These are phyloP conservation scores for Phalacrocorax aristotelis DNA, from an alignment of 2,113 vertebrate genomes.

Conservation along the genomic window DNA sequence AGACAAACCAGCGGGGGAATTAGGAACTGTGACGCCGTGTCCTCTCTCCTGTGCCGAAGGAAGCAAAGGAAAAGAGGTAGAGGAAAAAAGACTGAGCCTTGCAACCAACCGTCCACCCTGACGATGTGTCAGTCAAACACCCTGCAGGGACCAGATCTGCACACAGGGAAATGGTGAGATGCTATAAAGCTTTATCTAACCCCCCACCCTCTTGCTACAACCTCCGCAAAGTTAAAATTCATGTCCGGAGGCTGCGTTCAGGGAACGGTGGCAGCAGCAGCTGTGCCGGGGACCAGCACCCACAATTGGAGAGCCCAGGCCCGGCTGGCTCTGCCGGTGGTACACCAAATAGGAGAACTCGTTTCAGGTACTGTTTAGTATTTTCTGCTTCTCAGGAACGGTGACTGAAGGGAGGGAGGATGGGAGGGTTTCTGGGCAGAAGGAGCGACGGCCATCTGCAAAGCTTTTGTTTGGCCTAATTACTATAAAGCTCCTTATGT, in stretches of 20 bases:
- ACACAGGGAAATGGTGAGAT: constrained; percentile 90
- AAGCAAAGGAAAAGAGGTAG: constrained; percentile 69
- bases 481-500: constrained; percentile 69
- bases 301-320: constrained; percentile 57
- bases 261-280: constrained; percentile 66
- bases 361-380: constrained; percentile 81
- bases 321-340: constrained; percentile 41
- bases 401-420: neutral
- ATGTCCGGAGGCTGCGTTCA: constrained; percentile 76
- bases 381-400: constrained; percentile 24
- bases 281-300: constrained; percentile 66
- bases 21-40: constrained; percentile 60
- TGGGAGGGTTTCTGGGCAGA: constrained; percentile 11
- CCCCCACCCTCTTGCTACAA: constrained; percentile 77
- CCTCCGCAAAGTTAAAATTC: constrained; percentile 84
- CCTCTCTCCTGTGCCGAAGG: constrained; percentile 55
- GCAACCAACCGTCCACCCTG: constrained; percentile 60
- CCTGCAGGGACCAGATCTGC: constrained; percentile 79
- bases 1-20: constrained; percentile 53
- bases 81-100: constrained; percentile 59
- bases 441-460: neutral
- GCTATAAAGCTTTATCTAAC: constrained; percentile 78
- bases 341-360: constrained; percentile 73
- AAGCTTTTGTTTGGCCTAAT: constrained; percentile 76
- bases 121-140: constrained; percentile 85